These are phyloP conservation scores for Xerus inauris DNA, from an alignment of 2,113 vertebrate genomes.

Conservation along the genomic window DNA sequence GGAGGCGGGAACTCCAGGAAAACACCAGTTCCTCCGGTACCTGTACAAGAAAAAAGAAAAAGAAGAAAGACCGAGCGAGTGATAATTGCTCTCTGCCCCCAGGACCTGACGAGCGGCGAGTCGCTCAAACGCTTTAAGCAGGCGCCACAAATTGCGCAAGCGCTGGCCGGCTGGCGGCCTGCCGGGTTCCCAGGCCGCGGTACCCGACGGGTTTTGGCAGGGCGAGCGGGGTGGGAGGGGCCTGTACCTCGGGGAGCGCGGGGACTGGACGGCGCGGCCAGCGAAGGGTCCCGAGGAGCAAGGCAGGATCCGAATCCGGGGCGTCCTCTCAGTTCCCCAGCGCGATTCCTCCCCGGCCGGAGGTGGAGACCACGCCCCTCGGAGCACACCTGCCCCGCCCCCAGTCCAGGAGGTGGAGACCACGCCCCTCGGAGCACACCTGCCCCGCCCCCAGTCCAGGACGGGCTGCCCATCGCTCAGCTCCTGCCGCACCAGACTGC, in stretches of 20 bases:
- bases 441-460: no score
- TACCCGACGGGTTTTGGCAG: constrained; percentile 87
- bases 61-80: not conserved
- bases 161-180: constrained; percentile 85
- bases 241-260: constrained; percentile 63
- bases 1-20: constrained; percentile 56
- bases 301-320: no score
- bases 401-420: no score
- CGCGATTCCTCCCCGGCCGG: no score
- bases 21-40: constrained; percentile 68
- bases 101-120: constrained; percentile 84
- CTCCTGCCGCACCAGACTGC: fast-evolving
- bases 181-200: constrained; percentile 86
- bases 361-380: fast-evolving
- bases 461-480: no score
- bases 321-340: not conserved
- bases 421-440: not conserved
- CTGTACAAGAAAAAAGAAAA: constrained; percentile 75
- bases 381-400: not conserved
- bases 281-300: no score
- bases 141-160: constrained; percentile 91
- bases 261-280: not conserved
- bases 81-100: constrained; percentile 87
- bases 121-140: constrained; percentile 87
- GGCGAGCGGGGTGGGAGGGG: constrained; percentile 81